A percentile compares a stretch with the other conserved stretches of the same genome.
Evolutionary conservation across 2,113 vertebrate genomes (phyloP).

Genomic region (Heterotis niloticus): DNA sequence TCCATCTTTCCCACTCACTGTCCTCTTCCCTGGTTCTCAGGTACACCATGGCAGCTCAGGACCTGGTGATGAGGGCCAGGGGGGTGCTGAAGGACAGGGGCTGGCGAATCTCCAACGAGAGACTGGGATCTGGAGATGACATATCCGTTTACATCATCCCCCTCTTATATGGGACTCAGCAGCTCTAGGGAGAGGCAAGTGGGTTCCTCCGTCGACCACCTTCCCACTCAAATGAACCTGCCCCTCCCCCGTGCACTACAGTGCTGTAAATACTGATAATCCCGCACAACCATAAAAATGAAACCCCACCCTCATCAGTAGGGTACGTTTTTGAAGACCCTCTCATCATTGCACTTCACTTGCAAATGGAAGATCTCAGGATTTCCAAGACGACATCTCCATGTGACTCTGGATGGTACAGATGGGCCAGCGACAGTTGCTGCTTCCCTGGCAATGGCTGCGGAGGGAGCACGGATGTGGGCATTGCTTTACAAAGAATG

Average conservation of each 20-base stretch:
- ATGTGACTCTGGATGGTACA: constrained; percentile 40
- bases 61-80: constrained; percentile 89
- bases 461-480: neutral
- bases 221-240: neutral
- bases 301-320: neutral
- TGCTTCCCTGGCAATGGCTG: constrained; percentile 39
- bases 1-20: neutral
- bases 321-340: constrained; percentile 7
- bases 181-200: constrained; percentile 52
- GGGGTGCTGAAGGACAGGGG: constrained; percentile 90
- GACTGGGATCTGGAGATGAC: constrained; percentile 91
- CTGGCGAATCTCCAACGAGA: constrained; percentile 91
- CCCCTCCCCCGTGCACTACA: neutral
- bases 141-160: constrained; percentile 96
- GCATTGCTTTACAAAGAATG: too few species aligned
- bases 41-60: constrained; percentile 93
- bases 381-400: constrained; percentile 15
- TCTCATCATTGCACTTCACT: neutral
- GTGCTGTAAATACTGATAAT: constrained; percentile 23
- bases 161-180: constrained; percentile 79
- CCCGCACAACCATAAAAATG: neutral
- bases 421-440: constrained; percentile 37
- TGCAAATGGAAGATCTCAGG: constrained; percentile 28
- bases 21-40: constrained; percentile 52
- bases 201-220: neutral